These are phyloP conservation scores for Caenorhabditis imperialis DNA, from an alignment of 2,888 invertebrate genomes.

Conservation along the genomic window DNA sequence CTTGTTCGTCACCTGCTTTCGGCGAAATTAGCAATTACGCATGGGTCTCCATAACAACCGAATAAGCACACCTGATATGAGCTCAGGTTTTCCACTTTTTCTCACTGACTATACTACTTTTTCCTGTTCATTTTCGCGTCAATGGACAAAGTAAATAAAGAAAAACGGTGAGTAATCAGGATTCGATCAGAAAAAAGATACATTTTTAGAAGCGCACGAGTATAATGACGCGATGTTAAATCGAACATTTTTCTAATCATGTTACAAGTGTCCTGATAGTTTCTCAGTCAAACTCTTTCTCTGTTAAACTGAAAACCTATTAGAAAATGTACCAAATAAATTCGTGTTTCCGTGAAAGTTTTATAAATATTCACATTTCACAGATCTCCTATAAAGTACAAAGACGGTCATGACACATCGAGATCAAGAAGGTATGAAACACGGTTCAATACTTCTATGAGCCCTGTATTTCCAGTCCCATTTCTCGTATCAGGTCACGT, in stretches of 20 bases:
- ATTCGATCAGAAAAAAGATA: neutral
- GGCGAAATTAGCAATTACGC: neutral
- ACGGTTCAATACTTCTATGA: no score
- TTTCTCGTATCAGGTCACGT: no score
- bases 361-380: no score
- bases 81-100: neutral
- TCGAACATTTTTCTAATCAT: neutral
- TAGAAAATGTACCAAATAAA: no score
- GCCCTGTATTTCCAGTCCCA: no score
- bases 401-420: no score
- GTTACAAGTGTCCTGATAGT: no score
- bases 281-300: no score
- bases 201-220: neutral
- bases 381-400: neutral
- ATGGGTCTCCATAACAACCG: slow-evolving; percentile 3
- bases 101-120: neutral
- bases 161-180: neutral
- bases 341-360: no score
- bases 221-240: neutral
- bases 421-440: no score
- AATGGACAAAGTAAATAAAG: neutral
- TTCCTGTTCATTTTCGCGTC: neutral
- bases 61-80: neutral
- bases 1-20: no score
- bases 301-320: no score